phyloP scores from a whole-genome alignment of 2,797 vertebrate genomes.

The Malurus leucopterus region DNA sequence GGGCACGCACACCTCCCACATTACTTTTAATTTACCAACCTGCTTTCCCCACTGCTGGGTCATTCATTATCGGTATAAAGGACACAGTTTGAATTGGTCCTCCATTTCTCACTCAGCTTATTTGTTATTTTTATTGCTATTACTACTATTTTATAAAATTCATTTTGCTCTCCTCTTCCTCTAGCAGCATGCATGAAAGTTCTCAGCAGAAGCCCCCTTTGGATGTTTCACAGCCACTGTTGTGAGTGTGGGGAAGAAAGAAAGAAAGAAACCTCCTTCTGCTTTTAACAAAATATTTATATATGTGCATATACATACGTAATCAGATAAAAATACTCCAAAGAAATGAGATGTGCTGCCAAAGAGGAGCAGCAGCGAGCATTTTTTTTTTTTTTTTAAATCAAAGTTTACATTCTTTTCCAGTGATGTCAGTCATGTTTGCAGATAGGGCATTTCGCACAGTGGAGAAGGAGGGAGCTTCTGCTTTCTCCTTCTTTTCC shows the following conservation, averaged over 20 bases:
- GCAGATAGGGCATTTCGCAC: neutral
- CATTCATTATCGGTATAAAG: constrained; percentile 68
- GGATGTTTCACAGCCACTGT: neutral
- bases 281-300: constrained; percentile 52
- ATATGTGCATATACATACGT: constrained; percentile 29
- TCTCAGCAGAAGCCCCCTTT: neutral
- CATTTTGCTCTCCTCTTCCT: constrained; percentile 4
- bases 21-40: constrained; percentile 63
- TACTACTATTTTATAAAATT: constrained; percentile 7
- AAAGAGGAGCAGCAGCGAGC: neutral
- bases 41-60: constrained; percentile 40
- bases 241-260: neutral
- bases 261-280: neutral
- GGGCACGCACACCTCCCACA: constrained; percentile 1
- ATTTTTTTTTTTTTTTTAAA: neutral
- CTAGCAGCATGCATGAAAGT: neutral
- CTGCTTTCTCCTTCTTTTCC: neutral
- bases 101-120: constrained; percentile 39
- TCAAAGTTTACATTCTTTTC: constrained; percentile 51
- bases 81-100: constrained; percentile 58
- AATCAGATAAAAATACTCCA: neutral
- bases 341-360: neutral
- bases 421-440: constrained; percentile 37
- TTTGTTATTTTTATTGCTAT: constrained; percentile 55
- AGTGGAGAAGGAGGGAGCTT: neutral